phyloP scores from a whole-genome alignment of 2,113 vertebrate species.

The Carettochelys insculpta region DNA sequence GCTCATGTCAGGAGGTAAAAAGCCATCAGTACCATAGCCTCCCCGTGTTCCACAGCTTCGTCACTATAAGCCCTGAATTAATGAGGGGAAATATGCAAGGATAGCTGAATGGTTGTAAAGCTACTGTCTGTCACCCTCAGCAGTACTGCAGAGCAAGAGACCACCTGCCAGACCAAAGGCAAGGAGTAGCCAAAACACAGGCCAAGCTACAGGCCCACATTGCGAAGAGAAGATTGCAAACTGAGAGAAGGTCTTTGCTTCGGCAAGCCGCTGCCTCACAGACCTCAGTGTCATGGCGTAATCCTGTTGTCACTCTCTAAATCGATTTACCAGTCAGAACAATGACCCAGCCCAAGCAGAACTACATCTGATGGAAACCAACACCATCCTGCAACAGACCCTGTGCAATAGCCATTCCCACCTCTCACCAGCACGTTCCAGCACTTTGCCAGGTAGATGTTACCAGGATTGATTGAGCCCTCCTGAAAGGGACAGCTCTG shows the following conservation, averaged over 20 bases:
- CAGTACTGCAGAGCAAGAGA: neutral
- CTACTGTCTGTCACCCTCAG: neutral
- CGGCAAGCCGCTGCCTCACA: neutral
- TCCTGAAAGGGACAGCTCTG: no score
- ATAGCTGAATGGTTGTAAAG: neutral
- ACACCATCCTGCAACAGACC: no score
- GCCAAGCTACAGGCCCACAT: neutral
- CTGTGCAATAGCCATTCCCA: no score
- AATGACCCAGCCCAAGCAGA: neutral
- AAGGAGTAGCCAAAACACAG: neutral
- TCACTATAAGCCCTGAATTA: no score
- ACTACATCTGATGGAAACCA: neutral
- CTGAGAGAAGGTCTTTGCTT: neutral
- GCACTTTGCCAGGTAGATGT: no score
- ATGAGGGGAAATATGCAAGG: neutral
- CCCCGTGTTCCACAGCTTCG: no score
- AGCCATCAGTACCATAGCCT: neutral
- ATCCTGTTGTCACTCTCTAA: neutral
- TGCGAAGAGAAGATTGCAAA: neutral
- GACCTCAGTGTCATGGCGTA: neutral
- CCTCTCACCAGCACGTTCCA: no score
- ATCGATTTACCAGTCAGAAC: neutral
- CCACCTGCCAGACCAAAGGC: neutral
- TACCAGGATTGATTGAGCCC: no score
- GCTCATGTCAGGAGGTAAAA: neutral